A percentile compares a stretch with the other conserved stretches of the same genome.
Conservation (phyloP, 1,140 invertebrate species). For the Solenopsis fugax region DNA sequence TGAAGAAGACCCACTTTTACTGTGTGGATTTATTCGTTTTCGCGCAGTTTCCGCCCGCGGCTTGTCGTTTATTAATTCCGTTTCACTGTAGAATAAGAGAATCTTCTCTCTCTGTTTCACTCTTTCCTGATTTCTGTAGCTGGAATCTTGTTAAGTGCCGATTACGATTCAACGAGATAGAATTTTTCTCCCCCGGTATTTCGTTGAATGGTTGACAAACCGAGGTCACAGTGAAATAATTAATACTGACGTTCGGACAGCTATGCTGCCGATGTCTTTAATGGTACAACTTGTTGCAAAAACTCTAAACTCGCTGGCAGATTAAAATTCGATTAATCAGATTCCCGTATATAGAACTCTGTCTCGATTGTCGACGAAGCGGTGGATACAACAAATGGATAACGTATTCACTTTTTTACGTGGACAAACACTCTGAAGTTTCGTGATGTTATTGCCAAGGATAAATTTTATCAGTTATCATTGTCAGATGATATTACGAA, state of each 20-base stretch:
- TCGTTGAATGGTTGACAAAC: constrained; percentile 21
- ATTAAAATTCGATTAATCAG: constrained; percentile 45
- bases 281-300: constrained; percentile 51
- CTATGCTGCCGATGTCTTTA: constrained; percentile 20
- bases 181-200: constrained; percentile 25
- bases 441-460: not conserved
- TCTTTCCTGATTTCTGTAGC: not conserved
- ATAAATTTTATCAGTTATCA: not conserved
- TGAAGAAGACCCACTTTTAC: constrained; percentile 67
- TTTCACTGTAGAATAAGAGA: not conserved
- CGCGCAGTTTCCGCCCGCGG: constrained; percentile 6
- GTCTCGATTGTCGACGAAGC: not conserved
- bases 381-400: constrained; percentile 8
- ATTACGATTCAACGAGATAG: constrained; percentile 55
- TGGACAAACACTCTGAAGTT: not conserved
- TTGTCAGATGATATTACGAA: not conserved
- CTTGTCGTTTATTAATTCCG: constrained; percentile 59
- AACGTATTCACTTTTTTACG: not conserved
- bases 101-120: not conserved
- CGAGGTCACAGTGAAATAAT: constrained; percentile 41
- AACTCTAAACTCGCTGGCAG: constrained; percentile 30
- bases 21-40: constrained; percentile 40
- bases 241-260: constrained; percentile 29
- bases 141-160: constrained; percentile 43
- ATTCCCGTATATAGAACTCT: constrained; percentile 5